Evolutionary conservation across 2,113 vertebrate species (phyloP).

Genomic region (Poecile atricapillus): DNA sequence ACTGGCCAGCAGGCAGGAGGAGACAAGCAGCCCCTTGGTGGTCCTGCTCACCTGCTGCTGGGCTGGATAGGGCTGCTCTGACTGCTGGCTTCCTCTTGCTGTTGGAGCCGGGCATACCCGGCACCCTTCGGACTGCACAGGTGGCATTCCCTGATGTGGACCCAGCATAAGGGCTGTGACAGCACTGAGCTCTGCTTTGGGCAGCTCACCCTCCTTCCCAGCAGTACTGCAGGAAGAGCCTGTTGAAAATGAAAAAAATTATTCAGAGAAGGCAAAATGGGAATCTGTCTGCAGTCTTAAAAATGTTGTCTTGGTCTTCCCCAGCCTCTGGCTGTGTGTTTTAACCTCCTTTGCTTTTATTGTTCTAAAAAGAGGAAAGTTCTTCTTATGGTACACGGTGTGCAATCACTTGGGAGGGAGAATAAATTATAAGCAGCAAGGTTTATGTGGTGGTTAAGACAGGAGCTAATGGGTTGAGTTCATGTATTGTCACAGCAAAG

Average conservation of each 20-base stretch:
- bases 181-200: not conserved
- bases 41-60: not conserved
- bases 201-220: not conserved
- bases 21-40: not conserved
- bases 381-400: not conserved
- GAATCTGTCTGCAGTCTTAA: not conserved
- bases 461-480: not conserved
- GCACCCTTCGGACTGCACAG: not conserved
- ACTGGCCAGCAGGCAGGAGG: rapidly evolving
- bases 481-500: not conserved
- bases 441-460: not conserved
- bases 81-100: not conserved
- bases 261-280: not conserved
- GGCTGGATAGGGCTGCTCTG: not conserved
- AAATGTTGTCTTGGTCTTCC: not conserved
- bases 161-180: not conserved
- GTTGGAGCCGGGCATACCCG: not conserved
- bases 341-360: not conserved
- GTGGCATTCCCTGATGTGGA: not conserved
- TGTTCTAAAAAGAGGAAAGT: not conserved
- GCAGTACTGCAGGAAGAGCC: not conserved
- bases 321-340: not conserved
- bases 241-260: not conserved
- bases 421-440: not conserved
- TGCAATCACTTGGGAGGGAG: not conserved